Evolutionary conservation across 2,888 invertebrate genomes (phyloP), one percentile per base, ranked within the genome.

Genomic region (Dasypogon diadema): DNA sequence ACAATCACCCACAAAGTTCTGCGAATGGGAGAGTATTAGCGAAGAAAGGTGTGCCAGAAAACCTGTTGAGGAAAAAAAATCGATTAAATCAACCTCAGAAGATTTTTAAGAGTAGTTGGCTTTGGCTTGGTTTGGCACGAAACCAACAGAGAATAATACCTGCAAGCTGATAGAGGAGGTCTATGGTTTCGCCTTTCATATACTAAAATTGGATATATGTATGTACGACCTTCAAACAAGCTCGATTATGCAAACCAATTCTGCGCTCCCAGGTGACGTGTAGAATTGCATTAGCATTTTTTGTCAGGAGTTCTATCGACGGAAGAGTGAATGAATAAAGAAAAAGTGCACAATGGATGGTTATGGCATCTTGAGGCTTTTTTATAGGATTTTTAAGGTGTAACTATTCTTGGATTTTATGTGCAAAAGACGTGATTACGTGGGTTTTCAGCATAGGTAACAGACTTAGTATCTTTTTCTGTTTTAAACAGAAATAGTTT

Each of bases 31-130:
- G 10, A 30, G 26, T 58, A 58, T 58, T 58, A 24, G 58, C 16
- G 26, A 58, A 34, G 58, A 58, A 58, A 58, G 58, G 58, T 58
- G 58, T 16, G 58, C 26, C 58, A 8, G 30, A 18, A 16, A 58
- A 58, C 58, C 58, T 58, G 58, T 58, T 58, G 58, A 58, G 58
- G 58, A 58, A 58, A 24, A 55, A 22, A 58, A 58, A 58, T 12
- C 58, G 16, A 58, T 30, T 8, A 18, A 30, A 58, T 14, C 24
- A 58, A 58, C 26, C 30, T 34, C 30, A 58, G n/a, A 58, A 56
- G 56, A n/a, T 58, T 24, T 58, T 58, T 26, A 26, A 58, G 30
- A 14, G 30, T 58, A 58, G 30, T 10, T 58, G 2, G 16, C 58
- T 58, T 30, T 58, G 58, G 56, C 30, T 30, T 58, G 58, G 56